Evolutionary conservation across 2,888 invertebrate species (phyloP).

Genomic region (Physocephala rufipes): DNA sequence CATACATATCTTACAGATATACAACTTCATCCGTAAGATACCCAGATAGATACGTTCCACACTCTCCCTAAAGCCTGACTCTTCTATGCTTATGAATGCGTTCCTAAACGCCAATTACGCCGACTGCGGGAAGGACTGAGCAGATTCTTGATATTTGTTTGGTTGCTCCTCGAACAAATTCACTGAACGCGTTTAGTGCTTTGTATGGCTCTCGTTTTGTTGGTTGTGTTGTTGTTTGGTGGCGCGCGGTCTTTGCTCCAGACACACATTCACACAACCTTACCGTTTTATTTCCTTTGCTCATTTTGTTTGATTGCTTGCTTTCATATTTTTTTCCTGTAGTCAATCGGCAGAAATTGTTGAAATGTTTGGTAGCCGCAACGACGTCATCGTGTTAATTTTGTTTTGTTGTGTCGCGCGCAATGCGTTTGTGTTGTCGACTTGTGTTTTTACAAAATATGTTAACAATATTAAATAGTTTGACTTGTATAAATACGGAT

Average conservation of each 20-base stretch:
- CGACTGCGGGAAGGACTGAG: not conserved
- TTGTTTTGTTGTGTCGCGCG: not conserved
- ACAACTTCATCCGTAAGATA: too few species aligned
- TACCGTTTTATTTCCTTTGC: too few species aligned
- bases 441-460: too few species aligned
- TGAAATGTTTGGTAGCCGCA: not conserved
- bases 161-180: not conserved
- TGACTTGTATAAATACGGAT: too few species aligned
- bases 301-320: too few species aligned
- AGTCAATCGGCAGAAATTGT: not conserved
- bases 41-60: not conserved
- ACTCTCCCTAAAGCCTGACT: not conserved
- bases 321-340: not conserved
- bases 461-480: too few species aligned
- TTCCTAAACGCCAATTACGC: not conserved
- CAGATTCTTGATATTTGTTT: not conserved
- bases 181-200: conserved; percentile 52
- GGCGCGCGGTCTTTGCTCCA: conserved; percentile 48
- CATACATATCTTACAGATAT: too few species aligned
- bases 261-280: conserved; percentile 27
- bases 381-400: too few species aligned
- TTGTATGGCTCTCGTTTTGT: conserved; percentile 54
- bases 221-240: conserved; percentile 55
- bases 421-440: not conserved
- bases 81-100: not conserved